Evolutionary conservation across 2,113 vertebrate genomes (phyloP).

Genomic region (Mesitornis unicolor): DNA sequence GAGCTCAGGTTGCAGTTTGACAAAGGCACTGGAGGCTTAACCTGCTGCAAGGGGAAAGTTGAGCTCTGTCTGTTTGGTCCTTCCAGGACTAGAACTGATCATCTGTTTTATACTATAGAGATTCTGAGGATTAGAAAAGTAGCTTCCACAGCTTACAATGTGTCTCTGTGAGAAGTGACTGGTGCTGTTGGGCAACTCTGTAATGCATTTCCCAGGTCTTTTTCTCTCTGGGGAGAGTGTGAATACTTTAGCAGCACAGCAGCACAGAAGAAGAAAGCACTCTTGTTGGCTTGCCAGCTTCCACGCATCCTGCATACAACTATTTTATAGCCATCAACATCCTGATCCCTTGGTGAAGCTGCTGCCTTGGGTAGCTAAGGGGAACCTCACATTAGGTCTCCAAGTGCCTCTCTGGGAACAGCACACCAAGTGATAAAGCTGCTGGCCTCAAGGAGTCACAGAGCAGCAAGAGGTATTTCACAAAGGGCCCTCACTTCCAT

Average conservation of each 20-base stretch:
- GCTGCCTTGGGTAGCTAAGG: not conserved
- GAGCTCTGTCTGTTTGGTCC: constrained; percentile 4
- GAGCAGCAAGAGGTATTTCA: not conserved
- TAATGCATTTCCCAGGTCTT: not conserved
- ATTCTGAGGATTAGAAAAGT: not conserved
- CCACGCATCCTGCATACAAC: rapidly evolving
- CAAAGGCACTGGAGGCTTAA: not conserved
- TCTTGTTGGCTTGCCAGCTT: not conserved
- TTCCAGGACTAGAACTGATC: not conserved
- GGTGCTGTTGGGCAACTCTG: not conserved
- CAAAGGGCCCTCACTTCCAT: not conserved
- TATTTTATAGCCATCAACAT: not conserved
- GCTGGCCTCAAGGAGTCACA: not conserved
- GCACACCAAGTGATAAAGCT: not conserved
- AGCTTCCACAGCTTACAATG: not conserved
- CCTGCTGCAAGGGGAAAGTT: not conserved
- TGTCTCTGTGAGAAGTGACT: not conserved
- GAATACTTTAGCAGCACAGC: not conserved
- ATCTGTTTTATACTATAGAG: not conserved
- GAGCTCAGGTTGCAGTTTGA: not conserved
- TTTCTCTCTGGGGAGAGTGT: not conserved
- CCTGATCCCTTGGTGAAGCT: not conserved
- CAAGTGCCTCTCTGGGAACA: rapidly evolving
- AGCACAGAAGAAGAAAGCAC: not conserved
- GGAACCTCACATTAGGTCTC: rapidly evolving